Evolutionary conservation across 2,888 invertebrate genomes (phyloP).

Genomic region (Epinotia bilunana): DNA sequence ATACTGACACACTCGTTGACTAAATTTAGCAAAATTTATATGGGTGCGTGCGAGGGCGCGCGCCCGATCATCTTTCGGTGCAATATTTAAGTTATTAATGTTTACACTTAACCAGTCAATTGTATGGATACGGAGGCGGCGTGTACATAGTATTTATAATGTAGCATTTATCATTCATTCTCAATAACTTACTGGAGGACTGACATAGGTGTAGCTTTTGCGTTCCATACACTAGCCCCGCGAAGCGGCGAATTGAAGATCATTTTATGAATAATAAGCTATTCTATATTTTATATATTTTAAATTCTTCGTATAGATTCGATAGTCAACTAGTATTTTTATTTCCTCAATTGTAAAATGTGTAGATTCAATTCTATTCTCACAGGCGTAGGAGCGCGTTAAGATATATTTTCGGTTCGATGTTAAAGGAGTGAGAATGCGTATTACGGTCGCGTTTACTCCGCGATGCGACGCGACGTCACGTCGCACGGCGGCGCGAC

Average conservation of each 20-base stretch:
- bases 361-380: neutral
- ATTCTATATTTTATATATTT: too few relatives aligned
- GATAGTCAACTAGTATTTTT: too few relatives aligned
- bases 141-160: constrained; percentile 19
- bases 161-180: constrained; percentile 11
- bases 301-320: too few relatives aligned
- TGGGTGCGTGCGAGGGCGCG: constrained; percentile 50
- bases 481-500: too few relatives aligned
- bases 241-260: neutral
- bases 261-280: neutral
- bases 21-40: constrained; percentile 47
- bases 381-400: neutral
- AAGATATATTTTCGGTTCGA: neutral
- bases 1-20: neutral
- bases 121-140: constrained; percentile 17
- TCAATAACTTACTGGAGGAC: neutral
- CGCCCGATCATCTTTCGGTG: constrained; percentile 56
- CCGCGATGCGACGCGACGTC: neutral
- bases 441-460: neutral
- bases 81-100: constrained; percentile 55
- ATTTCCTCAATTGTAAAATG: too few relatives aligned
- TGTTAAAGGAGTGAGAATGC: neutral
- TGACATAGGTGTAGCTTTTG: neutral
- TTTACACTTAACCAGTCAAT: constrained; percentile 44
- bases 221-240: neutral